A percentile compares a stretch with the other conserved stretches of the same genome.
These are phyloP conservation scores for Conus ventricosus DNA, from an alignment of 1,140 invertebrate genomes.

Conservation along the genomic window DNA sequence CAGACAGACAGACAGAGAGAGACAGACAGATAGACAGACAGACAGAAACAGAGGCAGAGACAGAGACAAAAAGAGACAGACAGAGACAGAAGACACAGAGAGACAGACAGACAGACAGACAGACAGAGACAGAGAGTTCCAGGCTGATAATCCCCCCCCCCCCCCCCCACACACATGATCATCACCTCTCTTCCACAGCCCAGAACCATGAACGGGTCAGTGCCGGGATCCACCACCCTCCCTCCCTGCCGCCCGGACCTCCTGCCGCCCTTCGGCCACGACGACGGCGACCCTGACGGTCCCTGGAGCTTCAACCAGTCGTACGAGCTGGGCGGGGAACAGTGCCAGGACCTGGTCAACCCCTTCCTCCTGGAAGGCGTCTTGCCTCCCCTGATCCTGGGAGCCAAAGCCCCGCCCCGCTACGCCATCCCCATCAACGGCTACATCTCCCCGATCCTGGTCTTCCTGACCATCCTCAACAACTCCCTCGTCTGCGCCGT, in stretches of 20 bases:
- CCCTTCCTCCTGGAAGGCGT: neutral
- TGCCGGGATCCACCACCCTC: neutral
- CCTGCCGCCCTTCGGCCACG: neutral
- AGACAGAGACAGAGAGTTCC: no score
- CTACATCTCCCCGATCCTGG: constrained; percentile 87
- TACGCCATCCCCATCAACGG: constrained; percentile 65
- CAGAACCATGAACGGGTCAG: neutral
- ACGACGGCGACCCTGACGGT: neutral
- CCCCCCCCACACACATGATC: no score
- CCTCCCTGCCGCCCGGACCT: neutral
- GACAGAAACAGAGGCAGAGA: no score
- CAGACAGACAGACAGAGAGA: no score
- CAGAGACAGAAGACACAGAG: no score
- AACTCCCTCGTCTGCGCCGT: constrained; percentile 91
- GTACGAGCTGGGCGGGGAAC: neutral
- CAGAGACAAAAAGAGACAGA: no score
- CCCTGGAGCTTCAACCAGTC: neutral
- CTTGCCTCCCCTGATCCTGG: neutral
- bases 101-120: no score
- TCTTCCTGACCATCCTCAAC: constrained; percentile 89
- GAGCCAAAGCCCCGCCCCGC: constrained; percentile 34
- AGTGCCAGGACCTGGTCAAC: neutral
- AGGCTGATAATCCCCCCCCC: no score
- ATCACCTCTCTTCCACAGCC: no score
- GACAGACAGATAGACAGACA: no score